Evolutionary conservation across 2,113 vertebrate genomes (phyloP), one percentile per base, ranked within the genome.

Genomic region (Peucedramus taeniatus): DNA sequence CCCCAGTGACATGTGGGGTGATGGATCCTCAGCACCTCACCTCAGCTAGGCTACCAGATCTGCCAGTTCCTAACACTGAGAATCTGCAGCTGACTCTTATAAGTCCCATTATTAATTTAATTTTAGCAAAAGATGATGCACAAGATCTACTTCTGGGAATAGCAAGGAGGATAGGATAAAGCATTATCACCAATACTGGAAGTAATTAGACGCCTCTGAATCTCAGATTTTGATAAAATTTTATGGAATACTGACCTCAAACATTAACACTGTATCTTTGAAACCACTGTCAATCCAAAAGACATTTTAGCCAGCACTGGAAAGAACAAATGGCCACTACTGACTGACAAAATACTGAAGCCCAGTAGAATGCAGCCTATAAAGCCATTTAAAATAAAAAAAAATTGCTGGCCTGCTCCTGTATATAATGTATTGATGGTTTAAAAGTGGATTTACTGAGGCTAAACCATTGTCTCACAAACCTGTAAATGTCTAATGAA

Each of bases 91-190:
- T 24, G 60, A 78, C 7, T 44, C 49, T 49, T 59, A 9, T 11
- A 16, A 23, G 17, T 56, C 14, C 10, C 57, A 28, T 11, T 24
- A 60, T 49, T 82, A 81, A 59, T 59, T 63, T 9, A 47, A 13
- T 44, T 44, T 44, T n/a, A 68, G 37, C 37, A 65, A 24, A 16
- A 19, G 37, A 23, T 33, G 22, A 28, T 61, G 26, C 12, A 45
- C 0, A 0, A 37, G 11, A 49, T 69, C 19, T 64, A 10, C 15
- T 50, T 89, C 12, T 37, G 24, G 11, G 27, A 11, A 44, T 28
- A 44, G 13, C 15, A 85, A 59, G 18, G 14, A 16, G 19, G 15
- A 39, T 19, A 49, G 27, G 27, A 68, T 9, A 44, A 81, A 81
- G 4, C 13, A 74, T 45, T 82, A 53, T 70, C 10, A 30, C 3